Evolutionary conservation across 2,888 invertebrate species (phyloP), one percentile per base, ranked within the genome.

Genomic region (Calameuta idolon): DNA sequence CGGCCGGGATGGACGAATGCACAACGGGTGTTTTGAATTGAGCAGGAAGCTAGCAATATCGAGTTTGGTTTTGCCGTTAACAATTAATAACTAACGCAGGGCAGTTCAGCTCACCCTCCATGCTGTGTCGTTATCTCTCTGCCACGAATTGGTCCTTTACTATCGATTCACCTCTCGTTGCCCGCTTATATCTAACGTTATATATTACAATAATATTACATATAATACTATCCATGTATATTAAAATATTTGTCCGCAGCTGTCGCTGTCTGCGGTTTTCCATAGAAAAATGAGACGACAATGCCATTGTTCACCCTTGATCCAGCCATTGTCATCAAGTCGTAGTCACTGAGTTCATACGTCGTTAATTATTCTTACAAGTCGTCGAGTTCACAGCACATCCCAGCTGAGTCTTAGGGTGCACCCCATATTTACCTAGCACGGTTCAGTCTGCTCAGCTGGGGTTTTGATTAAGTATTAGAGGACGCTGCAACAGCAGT

Each of bases 401-500:
- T 82, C 83, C 81, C 76, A 76, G 73, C 81, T 76, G 77, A 81
- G 80, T 83, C 79, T 74, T 73, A 76, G 34, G 69, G 69, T 76
- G 73, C 34, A 33, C 73, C 74, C 74, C 71, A 76, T 77, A 79
- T 81, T 84, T 82, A 83, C 77, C 86, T 84, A 83, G 81, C 79
- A 74, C 79, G 82, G 82, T 83, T 87, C 84, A 84, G 83, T 85
- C 84, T 81, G 83, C 82, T 84, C 80, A 81, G 77, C 77, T 76
- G 82, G 81, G 81, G 75, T 87, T 87, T 88, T 88, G 93, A 94
- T 94, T 94, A 93, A 94, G 93, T 94, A 95, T 95, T 97, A 97
- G 94, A 97, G 96, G 94, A 97, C 95, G 93, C 96, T 96, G 95
- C 97, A 97, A 94, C 97, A 97, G 94, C 97, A 97, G 93, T 97